Conservation (phyloP, 2,888 invertebrate genomes). For the Cryptops parisi region DNA sequence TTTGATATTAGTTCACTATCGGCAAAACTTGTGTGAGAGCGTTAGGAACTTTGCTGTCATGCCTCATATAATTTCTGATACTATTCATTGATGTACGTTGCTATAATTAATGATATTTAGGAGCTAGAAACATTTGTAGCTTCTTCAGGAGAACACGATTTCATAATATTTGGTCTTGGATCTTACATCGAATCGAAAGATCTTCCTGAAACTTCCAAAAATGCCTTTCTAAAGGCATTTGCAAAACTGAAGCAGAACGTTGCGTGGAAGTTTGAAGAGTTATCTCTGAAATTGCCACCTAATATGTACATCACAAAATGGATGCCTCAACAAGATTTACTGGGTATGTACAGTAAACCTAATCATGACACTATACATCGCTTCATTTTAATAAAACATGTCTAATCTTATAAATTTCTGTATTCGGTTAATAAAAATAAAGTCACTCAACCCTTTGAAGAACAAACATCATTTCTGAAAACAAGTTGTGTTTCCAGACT, state of each 20-base stretch:
- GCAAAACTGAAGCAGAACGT: not conserved
- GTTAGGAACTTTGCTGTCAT: too few relatives aligned
- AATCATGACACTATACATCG: too few relatives aligned
- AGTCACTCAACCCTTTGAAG: not conserved
- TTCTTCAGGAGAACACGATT: not conserved
- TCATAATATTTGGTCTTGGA: not conserved
- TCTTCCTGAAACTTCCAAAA: not conserved
- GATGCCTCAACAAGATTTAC: conserved; percentile 8
- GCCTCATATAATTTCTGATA: too few relatives aligned
- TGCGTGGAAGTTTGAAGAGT: conserved; percentile 8
- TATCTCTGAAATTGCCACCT: not conserved
- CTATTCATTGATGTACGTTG: too few relatives aligned
- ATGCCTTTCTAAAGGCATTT: not conserved
- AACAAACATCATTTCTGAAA: not conserved
- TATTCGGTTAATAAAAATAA: too few relatives aligned
- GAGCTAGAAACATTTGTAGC: too few relatives aligned
- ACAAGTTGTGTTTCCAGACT: too few relatives aligned
- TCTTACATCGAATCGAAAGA: not conserved
- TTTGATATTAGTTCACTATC: too few relatives aligned
- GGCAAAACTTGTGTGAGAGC: too few relatives aligned
- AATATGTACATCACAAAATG: conserved; percentile 2
- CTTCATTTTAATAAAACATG: too few relatives aligned
- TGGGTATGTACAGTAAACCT: not conserved
- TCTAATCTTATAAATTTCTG: too few relatives aligned
- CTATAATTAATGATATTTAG: too few relatives aligned